Conservation (phyloP, 2,888 invertebrate species). For the Agrenia bidenticulata region DNA sequence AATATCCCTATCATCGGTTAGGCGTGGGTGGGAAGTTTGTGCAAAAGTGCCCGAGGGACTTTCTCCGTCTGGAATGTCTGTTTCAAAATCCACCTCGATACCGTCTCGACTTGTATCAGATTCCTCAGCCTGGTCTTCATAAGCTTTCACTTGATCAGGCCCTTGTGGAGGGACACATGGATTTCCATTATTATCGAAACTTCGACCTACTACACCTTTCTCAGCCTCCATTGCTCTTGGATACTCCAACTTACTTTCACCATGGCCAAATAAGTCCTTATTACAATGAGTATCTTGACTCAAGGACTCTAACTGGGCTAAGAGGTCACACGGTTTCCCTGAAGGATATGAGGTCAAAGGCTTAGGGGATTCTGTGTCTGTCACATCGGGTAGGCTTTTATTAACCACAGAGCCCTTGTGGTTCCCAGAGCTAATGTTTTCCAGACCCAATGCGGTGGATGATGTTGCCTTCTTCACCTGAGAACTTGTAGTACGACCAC, state of each 20-base stretch:
- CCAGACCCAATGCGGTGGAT: background rate
- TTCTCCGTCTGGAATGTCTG: background rate
- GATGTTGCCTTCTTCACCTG: background rate
- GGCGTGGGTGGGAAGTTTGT: no score
- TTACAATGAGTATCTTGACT: conserved; percentile 25
- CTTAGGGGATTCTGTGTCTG: conserved; percentile 28
- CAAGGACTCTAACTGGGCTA: conserved; percentile 35
- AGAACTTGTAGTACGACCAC: background rate
- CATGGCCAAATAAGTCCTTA: conserved; percentile 22
- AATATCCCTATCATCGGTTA: no score
- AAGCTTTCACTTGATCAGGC: background rate
- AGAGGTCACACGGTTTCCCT: conserved; percentile 40
- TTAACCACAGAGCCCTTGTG: background rate
- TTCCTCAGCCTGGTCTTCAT: conserved; percentile 11
- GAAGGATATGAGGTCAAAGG: conserved; percentile 23
- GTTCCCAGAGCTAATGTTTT: background rate
- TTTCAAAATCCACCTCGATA: background rate
- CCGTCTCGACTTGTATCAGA: background rate
- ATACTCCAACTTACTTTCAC: conserved; percentile 2
- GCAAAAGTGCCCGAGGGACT: no score
- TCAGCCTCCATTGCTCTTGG: conserved; percentile 9
- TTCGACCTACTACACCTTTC: background rate
- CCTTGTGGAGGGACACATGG: conserved; percentile 3
- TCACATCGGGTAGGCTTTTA: conserved; percentile 39
- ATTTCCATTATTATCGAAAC: conserved; percentile 30